Conservation (phyloP, 2,888 invertebrate species). For the Ormyrus thymus region DNA sequence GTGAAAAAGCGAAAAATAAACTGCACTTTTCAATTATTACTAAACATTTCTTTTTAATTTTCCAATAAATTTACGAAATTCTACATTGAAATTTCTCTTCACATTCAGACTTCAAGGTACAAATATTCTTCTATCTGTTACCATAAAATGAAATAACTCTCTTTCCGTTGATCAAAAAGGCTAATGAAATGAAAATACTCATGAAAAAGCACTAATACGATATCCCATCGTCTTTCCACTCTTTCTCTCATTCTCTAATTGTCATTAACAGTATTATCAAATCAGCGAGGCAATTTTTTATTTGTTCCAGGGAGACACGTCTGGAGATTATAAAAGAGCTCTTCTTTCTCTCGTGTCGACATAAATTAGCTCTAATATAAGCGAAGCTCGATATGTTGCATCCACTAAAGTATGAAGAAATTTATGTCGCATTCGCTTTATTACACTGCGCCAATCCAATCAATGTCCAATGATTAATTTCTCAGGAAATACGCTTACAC, state of each 20-base stretch:
- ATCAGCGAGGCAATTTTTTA: conserved; percentile 47
- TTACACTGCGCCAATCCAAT: conserved; percentile 44
- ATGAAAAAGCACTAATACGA: no score
- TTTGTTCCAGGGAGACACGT: conserved; percentile 90
- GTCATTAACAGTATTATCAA: conserved; percentile 9
- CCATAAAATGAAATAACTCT: conserved; percentile 28
- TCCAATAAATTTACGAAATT: conserved; percentile 1
- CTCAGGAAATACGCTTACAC: conserved; percentile 47
- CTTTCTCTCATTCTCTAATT: conserved; percentile 8
- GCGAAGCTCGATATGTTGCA: conserved; percentile 27
- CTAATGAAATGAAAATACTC: no score
- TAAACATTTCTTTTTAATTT: neutral
- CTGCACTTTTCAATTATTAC: neutral
- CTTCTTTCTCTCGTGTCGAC: conserved; percentile 89
- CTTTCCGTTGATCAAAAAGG: conserved; percentile 30
- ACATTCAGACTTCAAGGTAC: no score
- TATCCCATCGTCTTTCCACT: conserved; percentile 5
- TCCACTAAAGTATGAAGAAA: conserved; percentile 34
- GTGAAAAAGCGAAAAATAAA: no score
- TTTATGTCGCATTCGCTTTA: conserved; percentile 49
- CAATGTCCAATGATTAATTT: conserved; percentile 42
- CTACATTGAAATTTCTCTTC: neutral
- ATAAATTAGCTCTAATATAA: conserved; percentile 61
- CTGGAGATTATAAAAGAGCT: conserved; percentile 94
- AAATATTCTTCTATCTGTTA: no score